Percentiles rank a stretch among this genome's conserved stretches.
Evolutionary conservation across 2,888 invertebrate species (phyloP).

Genomic region (Lingula anatina): DNA sequence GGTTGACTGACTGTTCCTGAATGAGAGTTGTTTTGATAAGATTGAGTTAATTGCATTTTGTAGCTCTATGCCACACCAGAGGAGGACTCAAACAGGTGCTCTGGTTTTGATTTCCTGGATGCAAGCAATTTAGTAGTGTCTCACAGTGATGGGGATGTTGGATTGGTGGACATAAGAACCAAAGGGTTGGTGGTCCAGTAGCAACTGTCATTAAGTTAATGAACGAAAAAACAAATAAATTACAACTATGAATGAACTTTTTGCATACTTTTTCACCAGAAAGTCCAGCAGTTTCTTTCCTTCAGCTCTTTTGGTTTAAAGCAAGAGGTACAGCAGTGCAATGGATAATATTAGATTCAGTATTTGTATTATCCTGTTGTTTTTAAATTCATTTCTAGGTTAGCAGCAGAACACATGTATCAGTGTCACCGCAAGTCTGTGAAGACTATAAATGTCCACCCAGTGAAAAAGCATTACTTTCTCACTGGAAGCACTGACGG

Average conservation of each 20-base stretch:
- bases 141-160: conserved; percentile 47
- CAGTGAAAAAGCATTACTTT: conserved; percentile 44
- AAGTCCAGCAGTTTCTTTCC: no score
- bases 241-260: no score
- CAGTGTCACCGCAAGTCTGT: conserved; percentile 22
- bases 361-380: no score
- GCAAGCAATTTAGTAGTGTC: conserved; percentile 42
- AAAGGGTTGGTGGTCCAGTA: conserved; percentile 15
- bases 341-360: no score
- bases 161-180: conserved; percentile 45
- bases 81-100: conserved; percentile 28
- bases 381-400: no score
- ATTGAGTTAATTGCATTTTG: conserved; percentile 5
- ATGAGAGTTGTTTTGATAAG: background rate
- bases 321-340: no score
- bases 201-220: no score
- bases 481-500: conserved; percentile 45
- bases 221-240: no score
- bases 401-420: conserved; percentile 20
- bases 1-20: background rate
- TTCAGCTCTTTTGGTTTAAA: no score
- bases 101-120: conserved; percentile 36
- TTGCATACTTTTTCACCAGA: no score
- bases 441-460: conserved; percentile 50
- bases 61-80: conserved; percentile 43